phyloP scores from a whole-genome alignment of 1,140 invertebrate species.

The Drosophila sturtevanti region DNA sequence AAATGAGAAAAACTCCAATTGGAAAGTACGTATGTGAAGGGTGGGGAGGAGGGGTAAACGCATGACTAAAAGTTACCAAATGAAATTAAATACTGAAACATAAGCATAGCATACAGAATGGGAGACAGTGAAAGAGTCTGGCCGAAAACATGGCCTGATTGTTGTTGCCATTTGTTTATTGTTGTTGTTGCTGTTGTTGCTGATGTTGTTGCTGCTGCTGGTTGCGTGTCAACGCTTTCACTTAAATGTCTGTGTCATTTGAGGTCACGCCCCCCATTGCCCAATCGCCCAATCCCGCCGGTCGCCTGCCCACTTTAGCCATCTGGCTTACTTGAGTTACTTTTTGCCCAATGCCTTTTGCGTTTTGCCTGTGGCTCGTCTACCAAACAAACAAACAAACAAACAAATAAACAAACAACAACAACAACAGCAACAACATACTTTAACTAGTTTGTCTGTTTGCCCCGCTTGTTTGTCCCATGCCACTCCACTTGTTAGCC shows the following conservation, averaged over 20 bases:
- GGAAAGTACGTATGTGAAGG: not conserved
- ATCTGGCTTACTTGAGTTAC: constrained; percentile 40
- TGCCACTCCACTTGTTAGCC: not conserved
- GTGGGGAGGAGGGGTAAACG: constrained; percentile 36
- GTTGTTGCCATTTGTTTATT: constrained; percentile 24
- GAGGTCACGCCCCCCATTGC: constrained; percentile 67
- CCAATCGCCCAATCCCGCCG: constrained; percentile 27
- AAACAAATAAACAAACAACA: constrained; percentile 50
- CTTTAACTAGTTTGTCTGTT: constrained; percentile 75
- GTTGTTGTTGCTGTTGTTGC: constrained; percentile 27
- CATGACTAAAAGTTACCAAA: constrained; percentile 58
- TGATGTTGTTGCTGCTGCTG: constrained; percentile 35
- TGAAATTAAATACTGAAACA: constrained; percentile 70
- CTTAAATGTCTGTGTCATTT: constrained; percentile 73
- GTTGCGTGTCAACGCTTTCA: constrained; percentile 77
- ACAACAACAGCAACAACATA: constrained; percentile 33
- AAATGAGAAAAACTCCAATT: constrained; percentile 11
- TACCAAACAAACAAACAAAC: constrained; percentile 49
- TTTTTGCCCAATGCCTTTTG: constrained; percentile 30
- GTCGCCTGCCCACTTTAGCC: not conserved
- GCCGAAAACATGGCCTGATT: constrained; percentile 35
- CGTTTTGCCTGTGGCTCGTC: constrained; percentile 48
- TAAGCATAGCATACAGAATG: constrained; percentile 1
- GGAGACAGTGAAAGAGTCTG: constrained; percentile 14
- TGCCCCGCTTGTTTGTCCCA: constrained; percentile 49